These are phyloP conservation scores for Perca fluviatilis DNA, from an alignment of 2,113 vertebrate genomes.

Conservation along the genomic window DNA sequence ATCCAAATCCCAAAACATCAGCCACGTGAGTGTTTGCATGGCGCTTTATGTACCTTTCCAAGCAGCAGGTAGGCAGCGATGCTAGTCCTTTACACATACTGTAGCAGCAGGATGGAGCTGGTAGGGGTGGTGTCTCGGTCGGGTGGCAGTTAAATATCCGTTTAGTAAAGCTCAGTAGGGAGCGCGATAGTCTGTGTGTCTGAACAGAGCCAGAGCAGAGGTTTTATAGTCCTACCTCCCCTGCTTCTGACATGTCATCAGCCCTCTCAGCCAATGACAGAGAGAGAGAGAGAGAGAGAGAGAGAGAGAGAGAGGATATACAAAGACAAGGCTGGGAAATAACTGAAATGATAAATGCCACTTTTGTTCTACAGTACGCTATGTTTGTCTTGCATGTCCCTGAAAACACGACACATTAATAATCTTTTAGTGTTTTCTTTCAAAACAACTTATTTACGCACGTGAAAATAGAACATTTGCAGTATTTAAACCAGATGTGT, in stretches of 20 bases:
- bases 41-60: conserved; percentile 89
- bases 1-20: conserved; percentile 19
- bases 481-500: background rate
- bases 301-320: no score
- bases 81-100: conserved; percentile 89
- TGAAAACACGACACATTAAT: background rate
- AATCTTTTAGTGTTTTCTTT: background rate
- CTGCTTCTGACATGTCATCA: conserved; percentile 71
- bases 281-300: background rate
- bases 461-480: background rate
- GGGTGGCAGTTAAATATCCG: conserved; percentile 62
- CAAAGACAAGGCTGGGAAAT: conserved; percentile 48
- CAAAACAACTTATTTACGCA: conserved; percentile 10
- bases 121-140: background rate
- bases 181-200: conserved; percentile 52
- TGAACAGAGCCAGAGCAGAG: conserved; percentile 38
- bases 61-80: conserved; percentile 85
- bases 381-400: conserved; percentile 32
- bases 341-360: conserved; percentile 39
- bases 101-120: conserved; percentile 55
- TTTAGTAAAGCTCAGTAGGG: conserved; percentile 39
- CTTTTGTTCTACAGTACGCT: background rate
- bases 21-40: background rate
- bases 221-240: conserved; percentile 81
- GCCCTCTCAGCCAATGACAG: conserved; percentile 73